These are phyloP conservation scores for Chionoecetes opilio DNA, from an alignment of 1,140 invertebrate species.

Conservation along the genomic window DNA sequence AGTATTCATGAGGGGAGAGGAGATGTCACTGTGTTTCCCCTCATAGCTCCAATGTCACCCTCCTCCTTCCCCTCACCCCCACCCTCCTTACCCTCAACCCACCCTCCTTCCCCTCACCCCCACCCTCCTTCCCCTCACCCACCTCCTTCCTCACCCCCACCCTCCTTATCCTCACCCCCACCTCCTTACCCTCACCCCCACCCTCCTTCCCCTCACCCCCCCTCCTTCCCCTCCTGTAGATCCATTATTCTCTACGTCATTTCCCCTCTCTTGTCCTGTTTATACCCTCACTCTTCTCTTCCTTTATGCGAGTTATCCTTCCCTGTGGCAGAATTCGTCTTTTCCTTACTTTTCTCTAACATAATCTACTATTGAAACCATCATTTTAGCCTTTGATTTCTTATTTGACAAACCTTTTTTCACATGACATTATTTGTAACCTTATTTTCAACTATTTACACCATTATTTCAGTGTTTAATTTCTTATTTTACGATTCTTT, in stretches of 20 bases:
- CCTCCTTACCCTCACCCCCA: neutral
- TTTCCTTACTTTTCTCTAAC: neutral
- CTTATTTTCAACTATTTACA: no score
- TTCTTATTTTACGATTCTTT: no score
- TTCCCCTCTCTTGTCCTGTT: neutral
- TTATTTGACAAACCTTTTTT: no score
- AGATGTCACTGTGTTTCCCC: neutral
- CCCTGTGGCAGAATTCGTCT: neutral
- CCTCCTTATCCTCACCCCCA: neutral
- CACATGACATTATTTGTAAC: no score
- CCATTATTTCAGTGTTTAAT: no score
- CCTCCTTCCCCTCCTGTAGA: neutral
- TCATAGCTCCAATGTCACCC: neutral
- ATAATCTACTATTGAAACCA: no score
- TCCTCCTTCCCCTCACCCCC: neutral
- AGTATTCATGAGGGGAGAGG: no score
- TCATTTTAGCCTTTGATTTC: no score
- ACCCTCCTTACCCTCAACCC: neutral
- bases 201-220: neutral
- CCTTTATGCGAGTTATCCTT: neutral
- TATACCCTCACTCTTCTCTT: neutral
- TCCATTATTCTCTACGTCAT: no score
- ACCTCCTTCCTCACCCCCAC: neutral
- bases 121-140: neutral
- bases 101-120: neutral